Evolutionary conservation across 2,797 vertebrate species (phyloP), one percentile per base, ranked within the genome.

Genomic region (Sebastes taczanowskii): DNA sequence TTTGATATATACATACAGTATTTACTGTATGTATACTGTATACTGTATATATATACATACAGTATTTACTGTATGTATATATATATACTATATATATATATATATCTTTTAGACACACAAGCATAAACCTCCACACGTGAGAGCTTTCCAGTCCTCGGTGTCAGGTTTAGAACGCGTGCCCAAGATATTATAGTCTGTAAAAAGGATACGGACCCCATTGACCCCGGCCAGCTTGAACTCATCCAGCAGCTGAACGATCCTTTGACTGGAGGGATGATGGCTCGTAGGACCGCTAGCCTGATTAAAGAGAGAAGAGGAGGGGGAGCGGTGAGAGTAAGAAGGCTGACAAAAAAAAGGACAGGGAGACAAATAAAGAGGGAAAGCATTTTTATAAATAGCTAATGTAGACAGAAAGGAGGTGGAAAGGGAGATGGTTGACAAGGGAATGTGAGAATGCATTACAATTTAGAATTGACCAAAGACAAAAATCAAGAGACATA

Each of bases 191-290:
- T 27, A 2, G 55, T 32, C 32, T 72, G 42, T 53, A 56, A 82
- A 88, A 95, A 96, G 95, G 97, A 97, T 97, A 97, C 94, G 96
- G 78, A 97, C 88, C 13, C 96, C 96, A 0, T 97, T 97, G 78
- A 95, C 91, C 76, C 97, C 96, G 1, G 93, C 96, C 80, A 97
- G 89, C 89, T 96, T 96, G 88, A 98, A 97, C 85, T 97, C 95
- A 0, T 97, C 97, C n/a, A 97, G 88, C 84, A 97, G 92, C 83
- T 81, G 92, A 74, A 97, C 81, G 0, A 97, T 90, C 69, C 91
- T 95, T 42, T 88, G 91, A 74, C 95, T 95, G 62, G 92, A 89
- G 4, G 3, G 86, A 42, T 96, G 95, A 13, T 93, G 95, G 73
- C 88, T 94, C 23, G 83, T 91, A 25, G 95, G 94, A 53, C 95